Evolutionary conservation across 2,797 vertebrate species (phyloP).

Genomic region (Pagetopsis macropterus): DNA sequence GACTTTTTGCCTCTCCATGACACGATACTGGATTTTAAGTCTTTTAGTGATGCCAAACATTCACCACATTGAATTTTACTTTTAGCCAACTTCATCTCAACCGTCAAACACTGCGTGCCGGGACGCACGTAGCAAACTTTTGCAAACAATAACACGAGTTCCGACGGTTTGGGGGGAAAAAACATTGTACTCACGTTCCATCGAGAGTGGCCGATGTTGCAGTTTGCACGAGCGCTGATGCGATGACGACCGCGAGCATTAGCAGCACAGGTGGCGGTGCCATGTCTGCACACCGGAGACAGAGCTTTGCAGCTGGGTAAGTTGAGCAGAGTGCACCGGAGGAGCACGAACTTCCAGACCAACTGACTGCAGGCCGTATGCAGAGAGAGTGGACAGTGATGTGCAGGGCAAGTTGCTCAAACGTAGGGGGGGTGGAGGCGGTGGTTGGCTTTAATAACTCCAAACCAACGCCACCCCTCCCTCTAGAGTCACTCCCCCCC

Average conservation of each 20-base stretch:
- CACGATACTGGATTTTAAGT: constrained; percentile 1
- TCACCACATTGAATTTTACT: background rate
- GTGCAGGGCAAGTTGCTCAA: constrained; percentile 36
- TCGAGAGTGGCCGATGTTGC: constrained; percentile 51
- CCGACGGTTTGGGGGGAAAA: background rate
- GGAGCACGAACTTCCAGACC: constrained; percentile 27
- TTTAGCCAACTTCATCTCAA: background rate
- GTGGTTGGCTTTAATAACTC: constrained; percentile 54
- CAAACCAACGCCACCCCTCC: constrained; percentile 39
- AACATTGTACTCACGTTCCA: constrained; percentile 67
- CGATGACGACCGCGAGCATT: constrained; percentile 30
- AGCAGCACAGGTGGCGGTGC: constrained; percentile 60
- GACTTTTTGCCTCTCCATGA: constrained; percentile 18
- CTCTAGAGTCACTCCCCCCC: constrained; percentile 60
- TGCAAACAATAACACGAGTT: background rate
- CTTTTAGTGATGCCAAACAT: background rate
- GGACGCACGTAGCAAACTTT: constrained; percentile 30
- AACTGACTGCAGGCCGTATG: constrained; percentile 7
- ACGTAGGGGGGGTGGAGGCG: constrained; percentile 11
- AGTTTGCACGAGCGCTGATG: constrained; percentile 40
- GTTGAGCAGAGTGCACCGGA: constrained; percentile 10
- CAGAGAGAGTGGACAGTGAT: constrained; percentile 1
- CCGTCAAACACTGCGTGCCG: constrained; percentile 13
- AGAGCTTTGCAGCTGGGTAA: constrained; percentile 5
- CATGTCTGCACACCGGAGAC: constrained; percentile 53